Evolutionary conservation across 2,113 vertebrate species (phyloP).

Genomic region (Pedionomus torquatus): DNA sequence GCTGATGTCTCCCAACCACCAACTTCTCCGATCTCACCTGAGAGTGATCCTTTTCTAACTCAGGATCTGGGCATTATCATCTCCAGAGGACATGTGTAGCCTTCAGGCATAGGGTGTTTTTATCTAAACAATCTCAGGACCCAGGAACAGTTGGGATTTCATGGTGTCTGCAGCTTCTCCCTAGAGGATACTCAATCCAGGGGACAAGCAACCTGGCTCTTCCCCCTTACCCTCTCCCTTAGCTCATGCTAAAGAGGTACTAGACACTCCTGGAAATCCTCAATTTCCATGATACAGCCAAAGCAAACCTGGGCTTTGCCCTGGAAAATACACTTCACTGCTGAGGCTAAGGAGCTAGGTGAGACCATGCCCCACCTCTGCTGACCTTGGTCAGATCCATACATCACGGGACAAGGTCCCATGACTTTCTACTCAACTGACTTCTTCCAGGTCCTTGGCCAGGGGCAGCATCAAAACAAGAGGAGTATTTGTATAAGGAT

Average conservation of each 20-base stretch:
- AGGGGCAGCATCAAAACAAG: rapidly evolving
- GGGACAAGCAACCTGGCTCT: not conserved
- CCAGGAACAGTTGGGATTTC: not conserved
- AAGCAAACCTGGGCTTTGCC: not conserved
- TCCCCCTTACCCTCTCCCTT: not conserved
- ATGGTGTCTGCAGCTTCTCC: not conserved
- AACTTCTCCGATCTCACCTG: not conserved
- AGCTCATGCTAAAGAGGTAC: not conserved
- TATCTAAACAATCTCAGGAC: not conserved
- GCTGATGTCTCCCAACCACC: not conserved
- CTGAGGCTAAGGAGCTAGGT: too few species aligned
- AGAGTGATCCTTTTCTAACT: not conserved
- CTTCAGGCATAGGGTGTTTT: not conserved
- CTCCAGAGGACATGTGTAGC: not conserved
- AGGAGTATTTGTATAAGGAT: not conserved
- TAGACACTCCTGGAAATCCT: not conserved
- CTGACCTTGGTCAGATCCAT: not conserved
- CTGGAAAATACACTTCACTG: not conserved
- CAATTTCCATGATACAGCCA: not conserved
- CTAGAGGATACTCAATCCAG: not conserved
- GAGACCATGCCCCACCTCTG: not conserved
- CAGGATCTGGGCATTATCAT: not conserved
- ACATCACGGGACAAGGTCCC: not conserved
- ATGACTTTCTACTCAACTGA: not conserved
- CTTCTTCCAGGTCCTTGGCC: not conserved